Conservation (phyloP, 1,140 invertebrate genomes). For the Pemphigus obesinymphae region DNA sequence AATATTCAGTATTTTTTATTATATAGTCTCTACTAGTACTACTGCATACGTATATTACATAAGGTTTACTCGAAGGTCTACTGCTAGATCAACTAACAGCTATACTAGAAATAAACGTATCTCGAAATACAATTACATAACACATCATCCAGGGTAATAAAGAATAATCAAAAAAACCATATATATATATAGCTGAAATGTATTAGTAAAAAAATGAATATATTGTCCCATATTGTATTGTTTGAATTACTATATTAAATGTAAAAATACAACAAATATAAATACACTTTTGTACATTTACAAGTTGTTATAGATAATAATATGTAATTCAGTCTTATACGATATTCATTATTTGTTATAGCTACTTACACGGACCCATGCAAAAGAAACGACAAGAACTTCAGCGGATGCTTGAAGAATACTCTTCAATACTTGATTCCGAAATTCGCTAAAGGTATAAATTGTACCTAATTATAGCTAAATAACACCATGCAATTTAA, state of each 20-base stretch:
- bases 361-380: slow-evolving; percentile 46
- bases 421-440: slow-evolving; percentile 45
- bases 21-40: neutral
- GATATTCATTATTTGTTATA: slow-evolving; percentile 32
- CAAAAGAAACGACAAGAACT: slow-evolving; percentile 44
- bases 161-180: neutral
- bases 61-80: neutral
- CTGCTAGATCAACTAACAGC: neutral
- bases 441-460: slow-evolving; percentile 44
- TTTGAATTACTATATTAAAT: too few relatives aligned
- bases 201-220: neutral
- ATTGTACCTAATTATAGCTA: neutral
- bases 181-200: neutral
- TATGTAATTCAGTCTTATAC: neutral
- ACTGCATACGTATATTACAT: neutral
- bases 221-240: neutral
- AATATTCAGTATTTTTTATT: neutral
- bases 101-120: neutral
- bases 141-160: neutral
- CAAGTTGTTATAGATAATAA: neutral
- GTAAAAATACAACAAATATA: too few relatives aligned
- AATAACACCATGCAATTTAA: neutral
- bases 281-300: too few relatives aligned
- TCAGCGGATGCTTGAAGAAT: slow-evolving; percentile 44
- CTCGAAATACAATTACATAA: neutral